Evolutionary conservation across 2,113 vertebrate species (phyloP).

Genomic region (Dicerorhinus sumatrensis): DNA sequence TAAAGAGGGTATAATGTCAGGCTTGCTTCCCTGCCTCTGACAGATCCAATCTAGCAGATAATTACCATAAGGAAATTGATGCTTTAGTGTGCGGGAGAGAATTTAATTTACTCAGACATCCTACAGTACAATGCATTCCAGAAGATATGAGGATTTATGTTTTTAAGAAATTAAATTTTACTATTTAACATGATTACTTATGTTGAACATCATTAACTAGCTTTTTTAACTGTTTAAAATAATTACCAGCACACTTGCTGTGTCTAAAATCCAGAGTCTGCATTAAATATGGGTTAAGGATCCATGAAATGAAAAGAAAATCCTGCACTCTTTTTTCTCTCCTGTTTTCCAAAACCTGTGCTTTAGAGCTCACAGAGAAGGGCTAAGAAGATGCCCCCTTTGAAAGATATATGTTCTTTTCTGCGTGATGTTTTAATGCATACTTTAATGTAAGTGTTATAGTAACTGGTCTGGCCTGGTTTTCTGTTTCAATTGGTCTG

Average conservation of each 20-base stretch:
- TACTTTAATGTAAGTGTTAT: slow-evolving; percentile 40
- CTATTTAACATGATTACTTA: slow-evolving; percentile 99
- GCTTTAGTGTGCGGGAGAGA: slow-evolving; percentile 98
- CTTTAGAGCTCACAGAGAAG: slow-evolving; percentile 69
- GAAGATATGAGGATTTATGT: slow-evolving; percentile 97
- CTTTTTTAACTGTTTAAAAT: slow-evolving; percentile 96
- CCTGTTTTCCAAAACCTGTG: slow-evolving; percentile 76
- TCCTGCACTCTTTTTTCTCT: slow-evolving; percentile 85
- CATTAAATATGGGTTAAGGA: slow-evolving; percentile 95
- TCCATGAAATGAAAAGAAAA: slow-evolving; percentile 95
- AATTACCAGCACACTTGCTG: slow-evolving; percentile 95
- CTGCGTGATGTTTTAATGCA: slow-evolving; percentile 78
- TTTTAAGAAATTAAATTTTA: slow-evolving; percentile 98
- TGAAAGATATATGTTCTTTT: slow-evolving; percentile 70
- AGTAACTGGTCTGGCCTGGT: too few species aligned
- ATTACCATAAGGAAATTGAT: slow-evolving; percentile 99
- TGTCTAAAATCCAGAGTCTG: slow-evolving; percentile 89
- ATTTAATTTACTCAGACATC: slow-evolving; percentile 99
- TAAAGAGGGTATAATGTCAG: slow-evolving; percentile 99
- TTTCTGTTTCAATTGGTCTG: background rate
- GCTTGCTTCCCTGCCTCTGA: slow-evolving; percentile 98
- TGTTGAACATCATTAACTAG: slow-evolving; percentile 96
- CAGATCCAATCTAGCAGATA: slow-evolving; percentile 99
- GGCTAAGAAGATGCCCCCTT: slow-evolving; percentile 37
- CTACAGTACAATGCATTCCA: slow-evolving; percentile 98